Conservation (phyloP, 2,888 invertebrate species). For the Athrips mouffetella region DNA sequence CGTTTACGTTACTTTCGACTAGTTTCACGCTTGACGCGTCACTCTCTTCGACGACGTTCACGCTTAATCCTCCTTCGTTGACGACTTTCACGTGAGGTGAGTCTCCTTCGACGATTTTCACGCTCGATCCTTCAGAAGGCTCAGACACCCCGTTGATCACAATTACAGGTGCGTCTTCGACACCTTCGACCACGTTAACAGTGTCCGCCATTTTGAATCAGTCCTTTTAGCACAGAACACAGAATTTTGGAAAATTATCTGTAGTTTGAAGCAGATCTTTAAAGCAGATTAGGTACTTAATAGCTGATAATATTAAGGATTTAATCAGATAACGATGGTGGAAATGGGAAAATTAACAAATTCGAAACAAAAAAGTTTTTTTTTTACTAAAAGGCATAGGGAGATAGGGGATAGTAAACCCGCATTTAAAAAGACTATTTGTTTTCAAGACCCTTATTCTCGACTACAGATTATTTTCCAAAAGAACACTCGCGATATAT, state of each 20-base stretch:
- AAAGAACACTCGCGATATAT: conserved; percentile 26
- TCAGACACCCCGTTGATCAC: conserved; percentile 5
- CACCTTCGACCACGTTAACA: neutral
- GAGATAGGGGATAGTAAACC: no score
- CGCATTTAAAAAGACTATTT: neutral
- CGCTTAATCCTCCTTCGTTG: neutral
- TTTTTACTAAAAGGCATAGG: no score
- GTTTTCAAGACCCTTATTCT: neutral
- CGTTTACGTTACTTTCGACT: neutral
- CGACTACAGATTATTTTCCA: conserved; percentile 30
- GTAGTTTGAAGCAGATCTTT: neutral
- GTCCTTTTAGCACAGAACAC: conserved; percentile 1
- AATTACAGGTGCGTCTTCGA: neutral
- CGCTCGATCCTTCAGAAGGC: neutral
- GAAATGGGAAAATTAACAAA: no score
- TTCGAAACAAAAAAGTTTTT: no score
- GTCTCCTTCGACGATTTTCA: conserved; percentile 7
- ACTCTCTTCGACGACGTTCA: neutral
- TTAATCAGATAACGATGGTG: neutral
- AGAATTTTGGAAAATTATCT: neutral
- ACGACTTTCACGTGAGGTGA: neutral
- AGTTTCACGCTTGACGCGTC: neutral
- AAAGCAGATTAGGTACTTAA: neutral
- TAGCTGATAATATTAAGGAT: neutral
- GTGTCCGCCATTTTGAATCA: neutral